A percentile compares a stretch with the other conserved stretches of the same genome.
phyloP scores from a whole-genome alignment of 2,888 invertebrate species.

The Chaetogeoica ovagalla region DNA sequence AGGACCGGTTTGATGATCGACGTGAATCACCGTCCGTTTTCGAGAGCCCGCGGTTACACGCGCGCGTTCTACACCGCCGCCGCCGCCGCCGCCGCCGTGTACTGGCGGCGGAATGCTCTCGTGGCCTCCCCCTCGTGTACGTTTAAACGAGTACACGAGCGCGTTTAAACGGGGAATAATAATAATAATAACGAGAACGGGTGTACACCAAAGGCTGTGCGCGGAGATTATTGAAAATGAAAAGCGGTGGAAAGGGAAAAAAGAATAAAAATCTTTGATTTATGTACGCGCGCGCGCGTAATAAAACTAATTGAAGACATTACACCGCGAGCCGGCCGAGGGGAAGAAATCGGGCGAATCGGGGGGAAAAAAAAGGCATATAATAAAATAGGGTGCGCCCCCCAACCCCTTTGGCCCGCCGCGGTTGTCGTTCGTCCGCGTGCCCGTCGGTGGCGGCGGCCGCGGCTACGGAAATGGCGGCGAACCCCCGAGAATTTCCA shows the following conservation, averaged over 20 bases:
- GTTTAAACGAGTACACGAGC: no score
- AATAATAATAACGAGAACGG: background rate
- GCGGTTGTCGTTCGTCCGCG: background rate
- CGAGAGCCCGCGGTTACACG: no score
- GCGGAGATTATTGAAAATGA: constrained; percentile 18
- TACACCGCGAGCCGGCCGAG: constrained; percentile 8
- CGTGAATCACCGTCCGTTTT: constrained; percentile 25
- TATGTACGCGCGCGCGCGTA: constrained; percentile 13
- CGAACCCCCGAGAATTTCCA: constrained; percentile 14
- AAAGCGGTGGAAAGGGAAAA: background rate
- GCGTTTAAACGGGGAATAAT: background rate
- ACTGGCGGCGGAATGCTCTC: no score
- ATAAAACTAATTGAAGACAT: constrained; percentile 53
- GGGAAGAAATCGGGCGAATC: constrained; percentile 44
- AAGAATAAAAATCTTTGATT: constrained; percentile 17
- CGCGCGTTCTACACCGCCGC: no score
- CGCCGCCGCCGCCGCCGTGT: no score
- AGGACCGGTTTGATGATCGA: constrained; percentile 50
- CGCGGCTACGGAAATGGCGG: constrained; percentile 37
- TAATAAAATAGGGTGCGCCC: constrained; percentile 31
- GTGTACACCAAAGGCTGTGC: background rate
- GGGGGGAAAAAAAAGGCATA: background rate
- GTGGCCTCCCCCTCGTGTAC: no score
- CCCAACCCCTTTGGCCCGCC: constrained; percentile 19
- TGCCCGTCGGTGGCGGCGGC: background rate